phyloP scores from a whole-genome alignment of 2,888 invertebrate genomes.

The Lasius fuliginosus region DNA sequence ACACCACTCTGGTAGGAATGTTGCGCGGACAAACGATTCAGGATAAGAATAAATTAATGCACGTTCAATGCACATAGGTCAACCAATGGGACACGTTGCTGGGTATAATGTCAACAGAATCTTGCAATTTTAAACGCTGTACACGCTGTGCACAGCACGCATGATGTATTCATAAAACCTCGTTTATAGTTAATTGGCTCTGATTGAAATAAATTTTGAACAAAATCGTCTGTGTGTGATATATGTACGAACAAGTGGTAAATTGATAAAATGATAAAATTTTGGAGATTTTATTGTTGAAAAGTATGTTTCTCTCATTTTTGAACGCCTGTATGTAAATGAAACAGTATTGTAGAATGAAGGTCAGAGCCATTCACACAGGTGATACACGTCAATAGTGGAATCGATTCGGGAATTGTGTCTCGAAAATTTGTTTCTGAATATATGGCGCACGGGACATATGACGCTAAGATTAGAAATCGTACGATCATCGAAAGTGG shows the following conservation, averaged over 20 bases:
- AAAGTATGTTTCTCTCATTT: neutral
- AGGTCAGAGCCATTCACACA: slow-evolving; percentile 13
- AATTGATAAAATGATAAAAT: neutral
- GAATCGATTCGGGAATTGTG: neutral
- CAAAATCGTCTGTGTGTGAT: neutral
- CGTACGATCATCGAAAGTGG: slow-evolving; percentile 26
- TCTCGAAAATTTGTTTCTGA: neutral
- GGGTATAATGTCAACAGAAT: slow-evolving; percentile 55
- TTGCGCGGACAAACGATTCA: slow-evolving; percentile 9
- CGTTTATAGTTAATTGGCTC: neutral
- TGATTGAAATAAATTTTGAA: neutral
- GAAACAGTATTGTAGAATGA: slow-evolving; percentile 4
- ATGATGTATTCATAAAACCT: neutral
- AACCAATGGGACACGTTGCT: slow-evolving; percentile 34
- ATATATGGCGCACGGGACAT: neutral
- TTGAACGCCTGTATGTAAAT: neutral
- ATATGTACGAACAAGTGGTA: neutral
- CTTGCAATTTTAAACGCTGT: slow-evolving; percentile 7
- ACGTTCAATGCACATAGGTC: slow-evolving; percentile 46
- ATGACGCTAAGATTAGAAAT: slow-evolving; percentile 42
- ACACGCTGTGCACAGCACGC: neutral
- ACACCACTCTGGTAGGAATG: neutral
- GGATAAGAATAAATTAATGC: slow-evolving; percentile 56
- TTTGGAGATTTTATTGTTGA: neutral
- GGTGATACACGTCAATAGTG: neutral